Evolutionary conservation across 2,797 vertebrate species (phyloP).

Genomic region (Falco cherrug): DNA sequence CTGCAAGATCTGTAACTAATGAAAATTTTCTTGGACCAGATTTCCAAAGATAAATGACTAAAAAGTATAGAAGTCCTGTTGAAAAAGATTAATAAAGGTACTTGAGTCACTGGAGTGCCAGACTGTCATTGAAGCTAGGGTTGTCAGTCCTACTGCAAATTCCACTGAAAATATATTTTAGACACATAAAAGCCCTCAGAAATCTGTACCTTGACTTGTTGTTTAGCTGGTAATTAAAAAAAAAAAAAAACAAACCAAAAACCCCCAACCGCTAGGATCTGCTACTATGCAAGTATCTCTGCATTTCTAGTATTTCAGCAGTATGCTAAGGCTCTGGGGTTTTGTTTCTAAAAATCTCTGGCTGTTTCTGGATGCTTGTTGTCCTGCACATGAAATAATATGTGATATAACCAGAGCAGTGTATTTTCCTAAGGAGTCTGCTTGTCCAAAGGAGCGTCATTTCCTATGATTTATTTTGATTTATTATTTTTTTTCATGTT

Average conservation of each 20-base stretch:
- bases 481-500: neutral
- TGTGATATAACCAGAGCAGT: neutral
- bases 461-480: neutral
- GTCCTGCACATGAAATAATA: neutral
- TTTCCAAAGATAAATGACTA: neutral
- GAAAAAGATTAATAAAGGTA: neutral
- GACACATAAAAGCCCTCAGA: neutral
- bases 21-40: neutral
- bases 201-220: neutral
- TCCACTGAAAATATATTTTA: neutral
- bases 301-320: neutral
- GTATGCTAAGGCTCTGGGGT: neutral
- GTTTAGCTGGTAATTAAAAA: neutral
- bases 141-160: neutral
- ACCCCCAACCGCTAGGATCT: accelerated
- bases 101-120: neutral
- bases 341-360: neutral
- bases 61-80: neutral
- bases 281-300: neutral
- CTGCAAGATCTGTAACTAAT: neutral
- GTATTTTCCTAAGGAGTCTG: neutral
- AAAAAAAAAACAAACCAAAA: accelerated
- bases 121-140: neutral
- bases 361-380: neutral
- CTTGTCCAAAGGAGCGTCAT: neutral